Conservation (phyloP, 2,113 vertebrate species). For the Pavo muticus region DNA sequence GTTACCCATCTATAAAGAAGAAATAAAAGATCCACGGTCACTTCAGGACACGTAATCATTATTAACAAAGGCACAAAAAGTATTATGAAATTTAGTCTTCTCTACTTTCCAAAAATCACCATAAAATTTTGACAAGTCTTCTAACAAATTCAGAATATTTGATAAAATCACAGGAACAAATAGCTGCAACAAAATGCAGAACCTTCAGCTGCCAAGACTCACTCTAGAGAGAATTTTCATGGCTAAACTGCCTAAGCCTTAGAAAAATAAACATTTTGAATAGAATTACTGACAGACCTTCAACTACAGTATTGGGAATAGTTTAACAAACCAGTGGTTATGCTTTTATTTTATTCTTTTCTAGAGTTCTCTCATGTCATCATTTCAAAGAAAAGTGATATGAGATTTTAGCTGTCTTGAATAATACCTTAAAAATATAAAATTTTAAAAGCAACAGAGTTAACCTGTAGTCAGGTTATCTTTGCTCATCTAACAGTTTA, state of each 20-base stretch:
- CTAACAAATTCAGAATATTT: constrained; percentile 24
- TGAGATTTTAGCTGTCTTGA: neutral
- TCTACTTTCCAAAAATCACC: neutral
- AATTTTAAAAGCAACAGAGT: neutral
- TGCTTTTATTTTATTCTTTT: constrained; percentile 9
- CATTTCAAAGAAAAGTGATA: constrained; percentile 5
- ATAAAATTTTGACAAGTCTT: constrained; percentile 11
- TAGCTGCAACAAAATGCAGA: neutral
- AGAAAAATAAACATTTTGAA: constrained; percentile 51
- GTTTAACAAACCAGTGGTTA: neutral
- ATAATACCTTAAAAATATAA: neutral
- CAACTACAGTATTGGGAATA: constrained; percentile 8
- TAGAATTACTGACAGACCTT: constrained; percentile 43
- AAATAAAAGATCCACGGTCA: neutral
- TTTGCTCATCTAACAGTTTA: neutral
- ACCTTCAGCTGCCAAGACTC: constrained; percentile 25
- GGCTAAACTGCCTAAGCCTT: neutral
- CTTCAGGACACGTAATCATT: neutral
- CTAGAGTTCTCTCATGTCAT: neutral
- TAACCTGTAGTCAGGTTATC: neutral
- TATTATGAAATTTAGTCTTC: neutral
- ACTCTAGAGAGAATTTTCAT: constrained; percentile 5
- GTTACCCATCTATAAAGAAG: neutral
- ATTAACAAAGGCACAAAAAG: neutral
- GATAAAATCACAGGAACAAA: constrained; percentile 29